Conservation (phyloP, 2,888 invertebrate species). For the Phalera bucephala region DNA sequence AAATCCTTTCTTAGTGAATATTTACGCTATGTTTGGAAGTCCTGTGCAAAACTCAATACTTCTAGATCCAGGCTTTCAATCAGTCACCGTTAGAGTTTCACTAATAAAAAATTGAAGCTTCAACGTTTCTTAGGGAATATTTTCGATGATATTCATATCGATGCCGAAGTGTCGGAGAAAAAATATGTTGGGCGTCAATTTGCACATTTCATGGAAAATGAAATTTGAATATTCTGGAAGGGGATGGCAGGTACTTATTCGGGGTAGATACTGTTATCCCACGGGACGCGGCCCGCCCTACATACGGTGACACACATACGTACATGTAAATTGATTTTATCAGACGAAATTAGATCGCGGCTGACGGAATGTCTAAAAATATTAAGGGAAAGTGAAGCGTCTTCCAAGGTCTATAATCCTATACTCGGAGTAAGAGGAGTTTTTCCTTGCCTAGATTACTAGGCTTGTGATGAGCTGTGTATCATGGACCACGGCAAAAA, state of each 20-base stretch:
- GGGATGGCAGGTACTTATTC: conserved; percentile 25
- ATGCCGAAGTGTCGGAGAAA: conserved; percentile 17
- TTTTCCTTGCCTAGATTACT: no score
- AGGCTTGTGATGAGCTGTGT: no score
- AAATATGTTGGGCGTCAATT: conserved; percentile 56
- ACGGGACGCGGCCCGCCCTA: conserved; percentile 22
- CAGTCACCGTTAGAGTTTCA: no score
- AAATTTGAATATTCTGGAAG: conserved; percentile 57
- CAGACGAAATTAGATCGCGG: neutral
- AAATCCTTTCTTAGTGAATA: no score
- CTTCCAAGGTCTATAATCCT: no score
- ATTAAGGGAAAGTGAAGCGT: no score
- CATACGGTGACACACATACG: conserved; percentile 9
- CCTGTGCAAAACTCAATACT: no score
- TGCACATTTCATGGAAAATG: conserved; percentile 49
- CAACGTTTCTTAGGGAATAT: neutral
- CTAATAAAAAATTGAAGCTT: neutral
- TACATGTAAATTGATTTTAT: conserved; percentile 15
- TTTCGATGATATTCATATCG: conserved; percentile 29
- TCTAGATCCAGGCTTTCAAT: no score
- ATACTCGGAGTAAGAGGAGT: no score
- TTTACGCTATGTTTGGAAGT: no score
- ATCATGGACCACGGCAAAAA: no score
- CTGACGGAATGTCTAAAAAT: no score
- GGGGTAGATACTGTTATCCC: conserved; percentile 17